A percentile compares a stretch with the other conserved stretches of the same genome.
phyloP scores from a whole-genome alignment of 2,113 vertebrate genomes.

The Arvicanthis niloticus region DNA sequence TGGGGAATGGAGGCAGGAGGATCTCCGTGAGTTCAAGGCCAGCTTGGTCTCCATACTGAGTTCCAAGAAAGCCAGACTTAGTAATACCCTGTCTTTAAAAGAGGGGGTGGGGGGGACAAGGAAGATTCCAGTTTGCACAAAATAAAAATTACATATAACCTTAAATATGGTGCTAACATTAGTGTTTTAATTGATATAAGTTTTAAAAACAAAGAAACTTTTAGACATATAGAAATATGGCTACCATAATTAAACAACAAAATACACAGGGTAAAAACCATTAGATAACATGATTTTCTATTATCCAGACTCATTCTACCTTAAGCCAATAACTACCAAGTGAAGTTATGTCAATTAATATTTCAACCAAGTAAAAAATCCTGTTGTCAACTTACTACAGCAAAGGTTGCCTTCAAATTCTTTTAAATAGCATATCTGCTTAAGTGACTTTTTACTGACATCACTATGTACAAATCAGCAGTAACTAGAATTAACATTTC shows the following conservation, averaged over 20 bases:
- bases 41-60: not conserved
- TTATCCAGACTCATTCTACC: not conserved
- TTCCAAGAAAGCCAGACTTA: not conserved
- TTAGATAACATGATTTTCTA: not conserved
- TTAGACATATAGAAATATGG: not conserved
- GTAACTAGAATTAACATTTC: not conserved
- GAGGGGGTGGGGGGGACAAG: not conserved
- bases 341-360: constrained; percentile 10
- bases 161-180: constrained; percentile 11
- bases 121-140: not conserved
- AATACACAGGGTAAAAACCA: not conserved
- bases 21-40: not conserved
- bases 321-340: not conserved
- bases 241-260: not conserved
- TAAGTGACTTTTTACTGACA: constrained; percentile 12
- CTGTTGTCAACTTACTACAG: not conserved
- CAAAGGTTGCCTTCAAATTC: constrained; percentile 9
- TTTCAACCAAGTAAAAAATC: constrained; percentile 19
- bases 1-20: not conserved
- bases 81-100: not conserved
- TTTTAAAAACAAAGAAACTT: constrained; percentile 31
- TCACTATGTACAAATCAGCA: not conserved
- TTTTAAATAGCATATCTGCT: not conserved
- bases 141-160: constrained; percentile 18
- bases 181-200: not conserved